These are phyloP conservation scores for Platyrinchus mystaceus DNA, from an alignment of 2,797 vertebrate genomes.

Conservation along the genomic window DNA sequence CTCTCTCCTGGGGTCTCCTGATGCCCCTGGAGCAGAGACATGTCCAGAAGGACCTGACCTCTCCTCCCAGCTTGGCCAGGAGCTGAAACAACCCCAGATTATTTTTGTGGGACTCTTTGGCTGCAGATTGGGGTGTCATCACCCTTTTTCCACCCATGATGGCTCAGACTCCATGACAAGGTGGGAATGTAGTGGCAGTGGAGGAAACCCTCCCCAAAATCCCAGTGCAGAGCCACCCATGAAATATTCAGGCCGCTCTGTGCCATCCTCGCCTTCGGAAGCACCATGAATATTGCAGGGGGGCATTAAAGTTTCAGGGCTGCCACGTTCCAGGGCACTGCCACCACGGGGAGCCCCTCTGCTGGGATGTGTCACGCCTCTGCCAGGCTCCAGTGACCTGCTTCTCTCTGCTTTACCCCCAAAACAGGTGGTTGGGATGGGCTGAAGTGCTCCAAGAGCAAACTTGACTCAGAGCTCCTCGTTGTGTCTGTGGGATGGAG, in stretches of 20 bases:
- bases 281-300: constrained; percentile 53
- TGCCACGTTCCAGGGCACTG: neutral
- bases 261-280: fast-evolving
- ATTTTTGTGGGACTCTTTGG: neutral
- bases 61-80: neutral
- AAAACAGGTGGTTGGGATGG: neutral
- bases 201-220: neutral
- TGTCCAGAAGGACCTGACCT: fast-evolving
- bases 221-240: neutral
- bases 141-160: fast-evolving
- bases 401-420: neutral
- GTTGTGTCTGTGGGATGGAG: fast-evolving
- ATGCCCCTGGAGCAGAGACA: neutral
- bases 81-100: fast-evolving
- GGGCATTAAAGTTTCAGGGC: constrained; percentile 34
- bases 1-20: fast-evolving
- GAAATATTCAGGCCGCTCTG: constrained; percentile 19
- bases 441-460: neutral
- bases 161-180: neutral
- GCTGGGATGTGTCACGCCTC: fast-evolving
- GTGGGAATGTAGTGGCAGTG: fast-evolving
- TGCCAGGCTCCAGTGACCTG: fast-evolving
- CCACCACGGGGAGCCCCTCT: fast-evolving
- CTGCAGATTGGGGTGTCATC: neutral
- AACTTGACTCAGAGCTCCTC: fast-evolving